Conservation (phyloP, 2,888 invertebrate species). For the Steromphala cineraria region DNA sequence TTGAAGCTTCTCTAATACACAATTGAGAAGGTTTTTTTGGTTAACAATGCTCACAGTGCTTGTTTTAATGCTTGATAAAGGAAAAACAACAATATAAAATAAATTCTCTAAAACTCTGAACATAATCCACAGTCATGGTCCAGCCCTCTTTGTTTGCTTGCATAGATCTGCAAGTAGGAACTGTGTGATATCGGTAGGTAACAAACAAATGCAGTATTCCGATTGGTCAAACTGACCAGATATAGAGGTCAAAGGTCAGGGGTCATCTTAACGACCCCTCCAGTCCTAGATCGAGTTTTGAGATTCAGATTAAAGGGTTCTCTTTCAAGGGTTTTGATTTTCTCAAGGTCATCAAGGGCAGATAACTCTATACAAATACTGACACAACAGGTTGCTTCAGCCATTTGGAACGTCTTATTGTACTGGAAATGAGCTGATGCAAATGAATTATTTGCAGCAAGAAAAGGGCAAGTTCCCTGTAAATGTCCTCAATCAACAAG, state of each 20-base stretch:
- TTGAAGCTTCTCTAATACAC: too few species aligned
- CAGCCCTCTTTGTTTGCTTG: slow-evolving; percentile 10
- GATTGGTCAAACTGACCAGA: background rate
- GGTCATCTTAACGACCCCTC: background rate
- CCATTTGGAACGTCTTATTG: background rate
- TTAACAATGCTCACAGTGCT: too few species aligned
- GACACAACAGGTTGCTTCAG: background rate
- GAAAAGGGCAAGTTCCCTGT: background rate
- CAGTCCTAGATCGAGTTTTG: background rate
- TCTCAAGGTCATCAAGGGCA: background rate
- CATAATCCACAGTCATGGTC: background rate
- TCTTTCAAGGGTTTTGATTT: background rate
- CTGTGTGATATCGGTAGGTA: background rate
- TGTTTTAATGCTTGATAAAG: background rate
- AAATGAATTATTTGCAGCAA: background rate
- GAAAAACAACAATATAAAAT: slow-evolving; percentile 1
- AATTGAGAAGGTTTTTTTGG: too few species aligned
- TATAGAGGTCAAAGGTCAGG: background rate
- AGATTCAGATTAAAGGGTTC: background rate
- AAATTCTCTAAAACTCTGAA: slow-evolving; percentile 3
- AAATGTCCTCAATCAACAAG: background rate
- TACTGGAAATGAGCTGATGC: background rate
- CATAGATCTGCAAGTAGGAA: slow-evolving; percentile 6
- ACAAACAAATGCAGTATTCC: slow-evolving; percentile 1
- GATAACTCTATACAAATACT: slow-evolving; percentile 6